phyloP scores from a whole-genome alignment of 1,140 invertebrate species.

The Agrilus planipennis region DNA sequence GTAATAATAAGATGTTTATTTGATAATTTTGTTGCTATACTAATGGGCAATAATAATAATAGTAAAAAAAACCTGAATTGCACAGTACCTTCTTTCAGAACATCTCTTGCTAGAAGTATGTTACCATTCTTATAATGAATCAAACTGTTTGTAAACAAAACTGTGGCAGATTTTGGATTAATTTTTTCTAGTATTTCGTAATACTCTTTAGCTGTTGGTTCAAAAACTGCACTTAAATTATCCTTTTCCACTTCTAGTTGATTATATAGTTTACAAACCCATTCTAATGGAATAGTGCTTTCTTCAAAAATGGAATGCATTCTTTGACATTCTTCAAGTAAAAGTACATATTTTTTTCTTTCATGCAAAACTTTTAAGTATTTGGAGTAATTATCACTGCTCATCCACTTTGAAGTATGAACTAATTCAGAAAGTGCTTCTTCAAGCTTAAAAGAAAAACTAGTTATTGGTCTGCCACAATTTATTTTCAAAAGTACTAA shows the following conservation, averaged over 20 bases:
- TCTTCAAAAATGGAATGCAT: slow-evolving; percentile 39
- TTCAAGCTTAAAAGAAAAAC: slow-evolving; percentile 15
- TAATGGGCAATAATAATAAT: slow-evolving; percentile 1
- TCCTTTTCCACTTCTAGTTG: slow-evolving; percentile 34
- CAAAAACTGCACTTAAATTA: slow-evolving; percentile 28
- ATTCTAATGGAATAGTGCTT: slow-evolving; percentile 42
- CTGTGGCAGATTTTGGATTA: slow-evolving; percentile 45
- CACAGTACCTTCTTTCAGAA: slow-evolving; percentile 31
- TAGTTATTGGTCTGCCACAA: too few relatives aligned
- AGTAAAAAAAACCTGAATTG: background rate
- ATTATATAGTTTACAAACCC: slow-evolving; percentile 48
- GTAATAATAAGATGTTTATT: too few relatives aligned
- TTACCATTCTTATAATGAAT: slow-evolving; percentile 37
- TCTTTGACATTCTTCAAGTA: slow-evolving; percentile 37
- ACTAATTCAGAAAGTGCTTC: slow-evolving; percentile 12
- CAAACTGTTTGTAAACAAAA: slow-evolving; percentile 47
- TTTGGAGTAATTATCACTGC: slow-evolving; percentile 37
- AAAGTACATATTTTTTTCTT: slow-evolving; percentile 31
- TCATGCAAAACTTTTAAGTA: slow-evolving; percentile 46
- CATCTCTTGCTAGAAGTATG: slow-evolving; percentile 42
- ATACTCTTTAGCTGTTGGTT: slow-evolving; percentile 37
- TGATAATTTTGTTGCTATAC: too few relatives aligned
- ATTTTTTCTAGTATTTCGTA: slow-evolving; percentile 36
- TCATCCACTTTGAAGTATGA: slow-evolving; percentile 9
- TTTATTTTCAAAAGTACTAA: too few relatives aligned